Evolutionary conservation across 2,888 invertebrate genomes (phyloP).

Genomic region (Carpatolechia fugitivella): DNA sequence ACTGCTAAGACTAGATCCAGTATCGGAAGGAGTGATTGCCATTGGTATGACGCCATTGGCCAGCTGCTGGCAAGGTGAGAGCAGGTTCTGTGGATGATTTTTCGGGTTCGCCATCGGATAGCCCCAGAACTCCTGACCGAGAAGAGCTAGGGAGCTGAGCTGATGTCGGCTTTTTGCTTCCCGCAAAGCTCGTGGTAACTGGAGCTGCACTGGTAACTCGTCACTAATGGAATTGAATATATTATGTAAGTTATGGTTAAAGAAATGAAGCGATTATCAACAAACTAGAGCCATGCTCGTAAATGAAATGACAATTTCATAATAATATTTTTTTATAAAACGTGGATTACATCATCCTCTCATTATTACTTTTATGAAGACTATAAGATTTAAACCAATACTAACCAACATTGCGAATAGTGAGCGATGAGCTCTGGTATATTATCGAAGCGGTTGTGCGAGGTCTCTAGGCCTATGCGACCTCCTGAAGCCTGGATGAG

Average conservation of each 20-base stretch:
- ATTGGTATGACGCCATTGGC: constrained; percentile 64
- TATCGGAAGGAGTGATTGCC: constrained; percentile 81
- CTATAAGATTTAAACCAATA: constrained; percentile 19
- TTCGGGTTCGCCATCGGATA: constrained; percentile 88
- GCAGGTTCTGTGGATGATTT: constrained; percentile 63
- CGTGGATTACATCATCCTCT: not conserved
- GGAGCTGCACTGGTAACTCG: constrained; percentile 94
- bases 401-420: constrained; percentile 94
- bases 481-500: constrained; percentile 92
- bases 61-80: constrained; percentile 61
- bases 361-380: not conserved
- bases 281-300: no score
- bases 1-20: constrained; percentile 87
- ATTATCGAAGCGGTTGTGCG: constrained; percentile 94
- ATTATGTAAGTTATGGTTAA: not conserved
- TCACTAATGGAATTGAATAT: constrained; percentile 81
- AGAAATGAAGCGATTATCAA: no score
- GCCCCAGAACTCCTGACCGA: constrained; percentile 93
- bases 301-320: no score
- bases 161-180: constrained; percentile 95
- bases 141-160: constrained; percentile 91
- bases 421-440: constrained; percentile 96
- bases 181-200: constrained; percentile 90
- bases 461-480: constrained; percentile 93
- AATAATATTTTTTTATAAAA: no score